Evolutionary conservation across 2,113 vertebrate genomes (phyloP), one percentile per base, ranked within the genome.

Genomic region (Lagopus muta): DNA sequence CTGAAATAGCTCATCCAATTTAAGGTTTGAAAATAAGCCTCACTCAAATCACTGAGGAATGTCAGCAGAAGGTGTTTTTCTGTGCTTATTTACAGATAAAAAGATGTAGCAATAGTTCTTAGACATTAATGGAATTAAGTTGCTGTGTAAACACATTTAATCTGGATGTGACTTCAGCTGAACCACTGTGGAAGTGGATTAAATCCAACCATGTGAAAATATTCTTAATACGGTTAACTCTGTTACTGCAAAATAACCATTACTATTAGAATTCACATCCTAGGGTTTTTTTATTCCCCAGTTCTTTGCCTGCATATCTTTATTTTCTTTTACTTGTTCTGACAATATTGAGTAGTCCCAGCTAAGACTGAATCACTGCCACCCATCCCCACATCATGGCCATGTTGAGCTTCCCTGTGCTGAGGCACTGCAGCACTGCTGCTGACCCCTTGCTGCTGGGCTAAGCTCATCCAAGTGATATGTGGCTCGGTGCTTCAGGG

Each of bases 391-490:
- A 9, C 5, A 45, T 13, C 40, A 76, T 8, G 32, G n/a, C 32
- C 3, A 1, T 2, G 1, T 57, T 62, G 40, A 30, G 52, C 45
- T 65, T 82, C 47, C 30, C 17, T 5, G 1, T 40, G 40, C 42
- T 38, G 32, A 61, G 48, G 30, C 28, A n/a, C 7, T 18, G 62
- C 54, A 69, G 40, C 0, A 0, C 60, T 40, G 12, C 16, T 73
- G 24, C 64, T 55, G 65, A 32, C 2, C 9, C 6, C 0, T 0
- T 60, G 43, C 19, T 15, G 1, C 70, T 47, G 62, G 28, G 43
- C 25, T 86, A 0, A 0, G 14, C 32, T 36, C 18, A 24, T 65
- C 71, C 0, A 0, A 64, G 17, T n/a, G 32, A 8, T 4, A 5
- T 40, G 65, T 67, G 34, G 14, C 4, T n/a, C 67, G 34, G 25